Conservation (phyloP, 2,113 vertebrate genomes). For the Falco punctatus region DNA sequence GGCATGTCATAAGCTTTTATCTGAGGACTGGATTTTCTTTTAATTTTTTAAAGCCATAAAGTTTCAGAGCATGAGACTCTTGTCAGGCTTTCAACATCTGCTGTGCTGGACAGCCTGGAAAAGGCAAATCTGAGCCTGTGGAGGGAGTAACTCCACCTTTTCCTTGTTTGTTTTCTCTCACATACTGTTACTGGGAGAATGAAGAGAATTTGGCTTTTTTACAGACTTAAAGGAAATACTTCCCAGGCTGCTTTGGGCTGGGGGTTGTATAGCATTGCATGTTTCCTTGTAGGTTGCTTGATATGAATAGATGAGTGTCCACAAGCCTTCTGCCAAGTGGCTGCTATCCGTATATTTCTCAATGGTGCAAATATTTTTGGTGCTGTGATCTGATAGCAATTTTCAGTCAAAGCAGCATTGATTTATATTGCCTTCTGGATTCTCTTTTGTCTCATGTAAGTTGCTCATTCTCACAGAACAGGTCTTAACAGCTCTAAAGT, state of each 20-base stretch:
- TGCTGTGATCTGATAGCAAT: background rate
- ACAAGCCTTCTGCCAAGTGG: background rate
- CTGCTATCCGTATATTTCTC: background rate
- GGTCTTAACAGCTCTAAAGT: background rate
- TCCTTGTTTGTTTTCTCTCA: background rate
- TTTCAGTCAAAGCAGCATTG: background rate
- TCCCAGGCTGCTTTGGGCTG: background rate
- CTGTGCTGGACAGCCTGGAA: background rate
- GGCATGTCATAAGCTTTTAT: background rate
- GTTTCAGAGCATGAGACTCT: background rate
- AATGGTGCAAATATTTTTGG: background rate
- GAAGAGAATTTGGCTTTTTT: background rate
- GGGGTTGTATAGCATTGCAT: background rate
- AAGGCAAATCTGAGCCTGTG: background rate
- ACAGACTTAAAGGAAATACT: background rate
- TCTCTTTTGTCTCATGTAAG: background rate
- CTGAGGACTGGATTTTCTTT: background rate
- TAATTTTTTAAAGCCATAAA: background rate
- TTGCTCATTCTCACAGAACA: background rate
- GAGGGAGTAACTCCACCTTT: background rate
- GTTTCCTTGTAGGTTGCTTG: background rate
- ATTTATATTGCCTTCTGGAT: background rate
- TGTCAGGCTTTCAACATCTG: background rate
- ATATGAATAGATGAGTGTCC: background rate
- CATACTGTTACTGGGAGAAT: background rate